Percentiles rank a stretch among this genome's conserved stretches.
phyloP scores from a whole-genome alignment of 2,797 vertebrate species.

The Etheostoma nigrum region DNA sequence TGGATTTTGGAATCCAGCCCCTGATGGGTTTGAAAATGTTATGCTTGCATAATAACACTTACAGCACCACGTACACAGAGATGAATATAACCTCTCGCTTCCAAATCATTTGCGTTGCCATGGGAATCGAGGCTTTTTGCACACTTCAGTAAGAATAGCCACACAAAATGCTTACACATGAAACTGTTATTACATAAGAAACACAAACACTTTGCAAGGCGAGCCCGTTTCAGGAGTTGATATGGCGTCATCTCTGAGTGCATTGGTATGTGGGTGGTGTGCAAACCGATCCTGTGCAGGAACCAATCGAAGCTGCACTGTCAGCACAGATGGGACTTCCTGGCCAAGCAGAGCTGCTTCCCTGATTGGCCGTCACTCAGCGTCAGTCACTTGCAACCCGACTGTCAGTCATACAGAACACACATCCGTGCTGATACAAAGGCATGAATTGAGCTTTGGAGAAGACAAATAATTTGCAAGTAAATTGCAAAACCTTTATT shows the following conservation, averaged over 20 bases:
- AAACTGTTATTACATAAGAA: slow-evolving; percentile 55
- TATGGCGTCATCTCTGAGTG: slow-evolving; percentile 36
- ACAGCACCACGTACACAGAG: slow-evolving; percentile 31
- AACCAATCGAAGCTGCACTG: slow-evolving; percentile 61
- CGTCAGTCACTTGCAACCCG: slow-evolving; percentile 51
- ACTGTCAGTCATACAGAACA: slow-evolving; percentile 67
- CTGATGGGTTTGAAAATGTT: slow-evolving; percentile 34
- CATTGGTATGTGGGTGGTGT: slow-evolving; percentile 47
- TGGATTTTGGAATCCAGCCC: slow-evolving; percentile 42
- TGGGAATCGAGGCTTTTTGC: slow-evolving; percentile 47
- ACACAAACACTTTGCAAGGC: slow-evolving; percentile 40
- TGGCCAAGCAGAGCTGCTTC: slow-evolving; percentile 61
- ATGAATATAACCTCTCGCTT: slow-evolving; percentile 51
- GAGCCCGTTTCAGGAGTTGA: slow-evolving; percentile 38
- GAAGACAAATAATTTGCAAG: slow-evolving; percentile 65
- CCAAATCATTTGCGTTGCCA: slow-evolving; percentile 40
- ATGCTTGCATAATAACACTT: slow-evolving; percentile 53
- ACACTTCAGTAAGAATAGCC: slow-evolving; percentile 34
- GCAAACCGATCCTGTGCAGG: slow-evolving; percentile 42
- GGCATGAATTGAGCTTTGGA: slow-evolving; percentile 48
- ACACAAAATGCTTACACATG: slow-evolving; percentile 38
- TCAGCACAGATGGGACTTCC: slow-evolving; percentile 73
- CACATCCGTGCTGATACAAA: slow-evolving; percentile 42
- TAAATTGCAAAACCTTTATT: slow-evolving; percentile 73
- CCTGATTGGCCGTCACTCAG: slow-evolving; percentile 77